Conservation (phyloP, 2,797 vertebrate species). For the Clarias fuscus region DNA sequence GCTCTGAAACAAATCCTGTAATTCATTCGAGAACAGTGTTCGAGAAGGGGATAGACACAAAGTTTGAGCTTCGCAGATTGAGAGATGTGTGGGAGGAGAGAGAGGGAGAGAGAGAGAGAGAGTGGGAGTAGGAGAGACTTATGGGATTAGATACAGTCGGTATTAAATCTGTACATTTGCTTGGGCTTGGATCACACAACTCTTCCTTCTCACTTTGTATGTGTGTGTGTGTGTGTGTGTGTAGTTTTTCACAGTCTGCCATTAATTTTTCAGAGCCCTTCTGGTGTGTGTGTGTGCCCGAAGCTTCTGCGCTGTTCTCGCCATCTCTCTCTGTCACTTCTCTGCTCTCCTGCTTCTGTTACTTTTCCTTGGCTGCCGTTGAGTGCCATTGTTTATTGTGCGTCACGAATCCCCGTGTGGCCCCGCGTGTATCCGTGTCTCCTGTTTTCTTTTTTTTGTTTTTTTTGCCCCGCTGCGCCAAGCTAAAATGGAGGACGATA, state of each 20-base stretch:
- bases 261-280: constrained; percentile 82
- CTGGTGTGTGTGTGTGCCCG: constrained; percentile 69
- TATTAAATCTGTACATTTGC: constrained; percentile 72
- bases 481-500: constrained; percentile 68
- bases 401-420: constrained; percentile 36
- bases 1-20: constrained; percentile 60
- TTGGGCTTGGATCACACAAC: constrained; percentile 58
- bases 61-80: constrained; percentile 20
- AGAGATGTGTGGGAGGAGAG: constrained; percentile 11
- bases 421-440: constrained; percentile 42
- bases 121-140: constrained; percentile 38
- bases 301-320: constrained; percentile 55
- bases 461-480: constrained; percentile 69
- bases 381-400: constrained; percentile 41
- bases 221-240: constrained; percentile 57
- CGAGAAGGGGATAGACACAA: constrained; percentile 7
- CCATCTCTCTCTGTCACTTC: constrained; percentile 52
- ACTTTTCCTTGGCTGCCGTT: constrained; percentile 43
- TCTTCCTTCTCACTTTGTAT: constrained; percentile 51
- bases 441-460: neutral
- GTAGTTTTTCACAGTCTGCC: constrained; percentile 63
- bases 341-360: constrained; percentile 47
- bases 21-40: constrained; percentile 47
- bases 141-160: constrained; percentile 43
- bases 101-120: constrained; percentile 55